Evolutionary conservation across 2,797 vertebrate genomes (phyloP).

Genomic region (Tragelaphus oryx): DNA sequence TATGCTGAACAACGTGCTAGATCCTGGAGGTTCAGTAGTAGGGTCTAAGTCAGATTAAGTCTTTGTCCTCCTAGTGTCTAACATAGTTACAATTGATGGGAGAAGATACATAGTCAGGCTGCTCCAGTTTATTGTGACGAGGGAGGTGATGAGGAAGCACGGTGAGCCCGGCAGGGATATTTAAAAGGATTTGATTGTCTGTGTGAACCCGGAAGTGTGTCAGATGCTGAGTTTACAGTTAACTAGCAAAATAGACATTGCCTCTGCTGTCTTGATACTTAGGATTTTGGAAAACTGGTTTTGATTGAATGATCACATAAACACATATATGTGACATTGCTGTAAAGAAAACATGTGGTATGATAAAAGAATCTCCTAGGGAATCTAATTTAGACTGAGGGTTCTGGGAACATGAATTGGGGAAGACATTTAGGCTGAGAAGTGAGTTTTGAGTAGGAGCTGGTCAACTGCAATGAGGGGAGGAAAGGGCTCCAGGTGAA

Average conservation of each 20-base stretch:
- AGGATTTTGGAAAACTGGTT: not conserved
- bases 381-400: not conserved
- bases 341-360: not conserved
- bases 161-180: not conserved
- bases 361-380: not conserved
- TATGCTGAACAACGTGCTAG: not conserved
- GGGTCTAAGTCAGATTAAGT: not conserved
- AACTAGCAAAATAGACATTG: not conserved
- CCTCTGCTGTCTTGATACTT: not conserved
- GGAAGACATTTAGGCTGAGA: not conserved
- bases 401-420: not conserved
- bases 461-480: not conserved
- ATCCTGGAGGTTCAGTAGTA: not conserved
- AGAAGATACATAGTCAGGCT: not conserved
- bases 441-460: not conserved
- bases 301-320: not conserved
- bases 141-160: not conserved
- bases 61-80: not conserved
- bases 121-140: not conserved
- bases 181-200: not conserved
- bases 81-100: not conserved
- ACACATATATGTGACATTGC: not conserved
- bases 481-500: not conserved
- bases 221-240: not conserved
- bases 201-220: not conserved